Evolutionary conservation across 2,113 vertebrate species (phyloP), one percentile per base, ranked within the genome.

Genomic region (Clinocottus analis): DNA sequence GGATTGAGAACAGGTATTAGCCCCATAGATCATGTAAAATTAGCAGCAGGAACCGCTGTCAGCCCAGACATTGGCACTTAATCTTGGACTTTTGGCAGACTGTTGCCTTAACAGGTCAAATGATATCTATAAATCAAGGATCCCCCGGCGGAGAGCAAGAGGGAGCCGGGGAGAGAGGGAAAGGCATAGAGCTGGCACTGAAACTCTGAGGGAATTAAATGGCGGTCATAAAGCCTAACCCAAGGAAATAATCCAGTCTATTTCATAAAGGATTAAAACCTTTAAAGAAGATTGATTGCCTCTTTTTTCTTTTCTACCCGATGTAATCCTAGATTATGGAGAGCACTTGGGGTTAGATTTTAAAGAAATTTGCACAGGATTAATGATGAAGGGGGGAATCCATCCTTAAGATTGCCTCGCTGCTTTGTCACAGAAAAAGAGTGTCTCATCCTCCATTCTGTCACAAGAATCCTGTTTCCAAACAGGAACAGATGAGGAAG

Each of bases 61-160:
- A 94, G 91, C 87, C 60, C 84, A 84, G 93, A 94, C 92, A 90
- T 91, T 89, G 91, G 86, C 93, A 94, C 91, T 96, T 94, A 92
- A 95, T 96, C 94, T 95, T 95, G 91, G 93, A 91, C 93, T 94
- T 94, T 94, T 95, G 95, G 91, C 94, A 93, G 93, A 94, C 92
- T 95, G 94, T 95, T 94, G 94, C 94, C 91, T 95, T 95, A 94
- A 94, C 93, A 87, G 94, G 95, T 95, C 94, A 95, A 95, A 93
- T 94, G 94, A 94, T 92, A 94, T 93, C 93, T 91, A 94, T 95
- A 95, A 95, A 95, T 95, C 94, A 95, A 93, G 82, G 86, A 88
- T 92, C 87, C 91, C 89, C 75, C 72, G 72, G 92, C 55, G 73
- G 84, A 77, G 85, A 80, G 72, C 27, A 60, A 88, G 79, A 83